Conservation (phyloP, 2,888 invertebrate species). For the Epicampocera succincta region DNA sequence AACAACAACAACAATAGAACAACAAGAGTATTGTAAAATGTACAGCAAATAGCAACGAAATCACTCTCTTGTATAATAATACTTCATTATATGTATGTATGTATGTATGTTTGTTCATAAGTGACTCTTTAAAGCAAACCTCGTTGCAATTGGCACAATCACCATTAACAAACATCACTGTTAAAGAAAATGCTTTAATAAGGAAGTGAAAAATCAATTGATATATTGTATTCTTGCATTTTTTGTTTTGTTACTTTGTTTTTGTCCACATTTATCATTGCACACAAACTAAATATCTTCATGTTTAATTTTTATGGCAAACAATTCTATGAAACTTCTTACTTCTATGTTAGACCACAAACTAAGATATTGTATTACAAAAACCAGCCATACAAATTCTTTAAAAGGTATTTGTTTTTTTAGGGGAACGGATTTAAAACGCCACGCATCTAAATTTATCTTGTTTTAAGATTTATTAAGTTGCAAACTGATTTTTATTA, state of each 20-base stretch:
- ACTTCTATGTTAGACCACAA: constrained; percentile 52
- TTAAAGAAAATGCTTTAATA: background rate
- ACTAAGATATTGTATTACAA: constrained; percentile 47
- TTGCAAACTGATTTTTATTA: constrained; percentile 25
- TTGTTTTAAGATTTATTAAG: constrained; percentile 20
- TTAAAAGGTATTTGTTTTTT: background rate
- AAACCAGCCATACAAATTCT: constrained; percentile 13
- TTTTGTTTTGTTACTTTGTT: too few species aligned
- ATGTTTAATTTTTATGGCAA: background rate
- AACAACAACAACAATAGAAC: too few species aligned
- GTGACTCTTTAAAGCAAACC: background rate
- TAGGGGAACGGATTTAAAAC: constrained; percentile 5
- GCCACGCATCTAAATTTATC: constrained; percentile 61
- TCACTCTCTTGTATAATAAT: background rate
- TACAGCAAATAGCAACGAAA: too few species aligned
- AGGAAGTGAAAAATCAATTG: constrained; percentile 63
- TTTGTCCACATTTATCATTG: background rate
- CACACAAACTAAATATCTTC: background rate
- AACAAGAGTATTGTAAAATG: too few species aligned
- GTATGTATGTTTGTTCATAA: too few species aligned
- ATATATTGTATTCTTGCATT: constrained; percentile 24
- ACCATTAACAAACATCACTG: background rate
- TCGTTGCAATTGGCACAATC: background rate
- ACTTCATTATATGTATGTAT: background rate
- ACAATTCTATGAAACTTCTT: background rate